These are phyloP conservation scores for Dorcus hopei DNA, from an alignment of 2,888 invertebrate species.

Conservation along the genomic window DNA sequence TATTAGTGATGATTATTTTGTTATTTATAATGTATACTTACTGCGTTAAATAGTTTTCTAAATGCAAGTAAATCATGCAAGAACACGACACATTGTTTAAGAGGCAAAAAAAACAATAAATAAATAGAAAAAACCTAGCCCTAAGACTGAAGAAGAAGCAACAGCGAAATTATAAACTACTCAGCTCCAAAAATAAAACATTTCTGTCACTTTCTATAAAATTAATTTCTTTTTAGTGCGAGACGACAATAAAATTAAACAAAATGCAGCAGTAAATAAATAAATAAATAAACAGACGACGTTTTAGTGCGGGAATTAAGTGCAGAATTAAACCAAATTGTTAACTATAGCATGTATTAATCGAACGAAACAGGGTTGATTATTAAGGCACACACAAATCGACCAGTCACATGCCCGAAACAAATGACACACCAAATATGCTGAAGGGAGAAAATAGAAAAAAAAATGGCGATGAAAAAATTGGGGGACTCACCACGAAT, in stretches of 20 bases:
- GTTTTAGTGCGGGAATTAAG: background rate
- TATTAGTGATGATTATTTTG: background rate
- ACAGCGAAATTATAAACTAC: background rate
- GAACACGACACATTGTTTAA: background rate
- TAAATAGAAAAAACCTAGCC: background rate
- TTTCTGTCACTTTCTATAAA: background rate
- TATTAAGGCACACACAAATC: constrained; percentile 1
- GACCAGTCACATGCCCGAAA: background rate
- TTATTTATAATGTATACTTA: background rate
- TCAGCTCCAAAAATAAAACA: background rate
- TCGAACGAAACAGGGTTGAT: background rate
- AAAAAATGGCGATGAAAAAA: background rate
- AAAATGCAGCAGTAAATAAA: no score
- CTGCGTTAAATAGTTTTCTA: background rate
- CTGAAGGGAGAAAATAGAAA: background rate
- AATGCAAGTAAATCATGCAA: background rate
- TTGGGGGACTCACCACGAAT: constrained; percentile 78
- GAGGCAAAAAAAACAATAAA: background rate
- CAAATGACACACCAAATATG: background rate
- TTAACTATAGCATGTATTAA: constrained; percentile 1
- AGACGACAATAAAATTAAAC: background rate
- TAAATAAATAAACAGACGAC: no score
- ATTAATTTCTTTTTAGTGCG: background rate
- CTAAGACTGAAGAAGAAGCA: background rate
- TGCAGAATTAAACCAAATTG: constrained; percentile 2